Evolutionary conservation across 2,113 vertebrate genomes (phyloP).

Genomic region (Catharus minimus): DNA sequence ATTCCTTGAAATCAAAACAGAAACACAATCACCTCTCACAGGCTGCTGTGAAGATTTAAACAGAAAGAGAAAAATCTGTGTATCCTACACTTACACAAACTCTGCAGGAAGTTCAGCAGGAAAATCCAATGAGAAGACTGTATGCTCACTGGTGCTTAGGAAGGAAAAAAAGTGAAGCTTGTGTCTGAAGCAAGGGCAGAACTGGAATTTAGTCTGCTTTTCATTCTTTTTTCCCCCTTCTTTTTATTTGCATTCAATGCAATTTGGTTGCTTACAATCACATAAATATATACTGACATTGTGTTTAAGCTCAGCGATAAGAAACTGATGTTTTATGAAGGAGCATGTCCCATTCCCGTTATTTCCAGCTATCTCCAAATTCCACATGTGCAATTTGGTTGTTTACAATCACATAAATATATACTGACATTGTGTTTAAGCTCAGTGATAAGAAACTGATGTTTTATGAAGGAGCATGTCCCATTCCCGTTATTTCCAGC

Average conservation of each 20-base stretch:
- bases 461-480: background rate
- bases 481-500: background rate
- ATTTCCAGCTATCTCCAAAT: background rate
- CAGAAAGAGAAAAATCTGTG: background rate
- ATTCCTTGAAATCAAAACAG: background rate
- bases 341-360: accelerated
- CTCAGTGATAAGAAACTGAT: background rate
- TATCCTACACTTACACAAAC: background rate
- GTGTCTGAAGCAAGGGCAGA: background rate
- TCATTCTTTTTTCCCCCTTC: background rate
- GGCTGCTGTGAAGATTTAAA: background rate
- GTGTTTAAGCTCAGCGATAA: background rate
- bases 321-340: background rate
- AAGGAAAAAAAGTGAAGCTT: background rate
- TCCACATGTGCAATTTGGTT: background rate
- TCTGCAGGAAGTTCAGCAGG: background rate
- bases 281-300: background rate
- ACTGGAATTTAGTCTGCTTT: background rate
- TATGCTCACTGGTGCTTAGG: background rate
- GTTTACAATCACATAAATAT: background rate
- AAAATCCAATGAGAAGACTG: background rate
- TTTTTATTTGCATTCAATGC: background rate
- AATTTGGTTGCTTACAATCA: background rate
- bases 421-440: background rate
- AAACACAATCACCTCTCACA: background rate